A percentile compares a stretch with the other conserved stretches of the same genome.
These are phyloP conservation scores for Calosoma granatense DNA, from an alignment of 1,140 invertebrate genomes.

Conservation along the genomic window DNA sequence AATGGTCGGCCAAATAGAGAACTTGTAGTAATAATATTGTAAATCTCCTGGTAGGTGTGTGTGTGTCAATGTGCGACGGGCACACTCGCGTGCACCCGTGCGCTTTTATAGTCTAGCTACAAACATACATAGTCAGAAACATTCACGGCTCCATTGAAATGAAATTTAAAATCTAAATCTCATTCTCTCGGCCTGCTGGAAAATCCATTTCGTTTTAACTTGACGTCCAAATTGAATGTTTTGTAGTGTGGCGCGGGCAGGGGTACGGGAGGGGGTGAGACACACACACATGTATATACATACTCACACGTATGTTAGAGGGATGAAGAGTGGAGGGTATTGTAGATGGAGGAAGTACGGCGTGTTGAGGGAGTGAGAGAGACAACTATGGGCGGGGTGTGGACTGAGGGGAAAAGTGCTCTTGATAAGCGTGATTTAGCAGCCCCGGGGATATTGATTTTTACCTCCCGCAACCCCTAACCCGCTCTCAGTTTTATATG, in stretches of 20 bases:
- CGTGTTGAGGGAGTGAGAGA: constrained; percentile 25
- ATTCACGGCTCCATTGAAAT: constrained; percentile 30
- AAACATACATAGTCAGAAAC: no score
- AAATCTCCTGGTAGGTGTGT: no score
- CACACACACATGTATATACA: no score
- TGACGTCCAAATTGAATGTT: constrained; percentile 36
- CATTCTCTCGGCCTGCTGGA: constrained; percentile 43
- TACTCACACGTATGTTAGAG: no score
- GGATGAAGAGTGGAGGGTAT: constrained; percentile 23
- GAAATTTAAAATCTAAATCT: constrained; percentile 35
- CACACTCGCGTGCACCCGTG: no score
- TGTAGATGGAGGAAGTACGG: constrained; percentile 41
- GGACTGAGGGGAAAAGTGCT: constrained; percentile 47
- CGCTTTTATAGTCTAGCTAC: no score
- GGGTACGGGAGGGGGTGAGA: constrained; percentile 33
- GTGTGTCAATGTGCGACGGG: no score
- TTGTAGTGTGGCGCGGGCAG: constrained; percentile 36
- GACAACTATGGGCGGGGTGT: constrained; percentile 14
- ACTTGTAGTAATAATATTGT: no score
- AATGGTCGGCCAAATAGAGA: no score
- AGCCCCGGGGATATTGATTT: constrained; percentile 61
- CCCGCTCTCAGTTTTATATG: constrained; percentile 39
- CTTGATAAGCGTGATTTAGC: constrained; percentile 63
- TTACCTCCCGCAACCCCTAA: constrained; percentile 39
- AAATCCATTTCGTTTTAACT: constrained; percentile 36